phyloP scores from a whole-genome alignment of 2,113 vertebrate species.

The Crotalus helleri region DNA sequence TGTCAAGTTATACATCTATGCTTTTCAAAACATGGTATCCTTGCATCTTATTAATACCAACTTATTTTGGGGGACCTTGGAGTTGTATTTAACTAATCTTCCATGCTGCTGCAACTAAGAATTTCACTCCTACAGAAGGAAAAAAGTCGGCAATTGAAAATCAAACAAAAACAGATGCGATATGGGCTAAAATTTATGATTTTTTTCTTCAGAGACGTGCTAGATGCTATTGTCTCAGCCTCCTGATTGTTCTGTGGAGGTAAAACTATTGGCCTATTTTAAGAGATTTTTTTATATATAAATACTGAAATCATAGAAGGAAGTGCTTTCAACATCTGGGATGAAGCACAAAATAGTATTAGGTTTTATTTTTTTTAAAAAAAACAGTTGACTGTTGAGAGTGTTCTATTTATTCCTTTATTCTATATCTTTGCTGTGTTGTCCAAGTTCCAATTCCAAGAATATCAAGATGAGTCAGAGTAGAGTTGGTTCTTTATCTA shows the following conservation, averaged over 20 bases:
- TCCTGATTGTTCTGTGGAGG: neutral
- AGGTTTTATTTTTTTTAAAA: neutral
- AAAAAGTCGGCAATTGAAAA: neutral
- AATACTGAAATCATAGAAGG: neutral
- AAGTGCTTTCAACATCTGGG: neutral
- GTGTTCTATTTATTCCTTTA: neutral
- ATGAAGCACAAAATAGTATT: neutral
- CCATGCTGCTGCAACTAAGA: neutral
- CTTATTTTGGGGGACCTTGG: neutral
- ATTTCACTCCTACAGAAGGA: neutral
- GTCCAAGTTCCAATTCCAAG: neutral
- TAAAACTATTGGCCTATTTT: neutral
- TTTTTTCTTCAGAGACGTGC: no score
- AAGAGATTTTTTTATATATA: neutral
- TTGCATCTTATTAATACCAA: neutral
- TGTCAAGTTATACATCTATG: neutral
- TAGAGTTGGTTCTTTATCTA: neutral
- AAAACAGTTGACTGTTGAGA: neutral
- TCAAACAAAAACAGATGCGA: neutral
- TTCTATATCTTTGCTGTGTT: neutral
- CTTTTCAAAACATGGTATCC: neutral
- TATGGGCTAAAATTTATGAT: neutral
- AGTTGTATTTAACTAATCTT: neutral
- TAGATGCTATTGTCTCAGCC: neutral
- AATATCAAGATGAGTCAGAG: neutral